Base-by-base conservation (phyloP, 2,797 vertebrate species). In the Anableps anableps region DNA sequence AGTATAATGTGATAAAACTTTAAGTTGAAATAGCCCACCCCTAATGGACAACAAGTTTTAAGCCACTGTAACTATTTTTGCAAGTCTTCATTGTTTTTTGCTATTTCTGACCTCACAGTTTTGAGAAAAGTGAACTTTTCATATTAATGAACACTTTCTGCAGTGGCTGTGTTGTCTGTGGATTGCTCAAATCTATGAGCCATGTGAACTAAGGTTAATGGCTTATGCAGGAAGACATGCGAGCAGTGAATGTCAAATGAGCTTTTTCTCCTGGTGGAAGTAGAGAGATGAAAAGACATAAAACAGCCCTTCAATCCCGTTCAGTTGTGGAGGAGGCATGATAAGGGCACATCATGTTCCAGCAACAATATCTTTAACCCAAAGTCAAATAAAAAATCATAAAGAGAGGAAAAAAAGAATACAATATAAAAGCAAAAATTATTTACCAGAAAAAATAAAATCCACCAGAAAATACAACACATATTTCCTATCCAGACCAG, bases 251-350 rank as follows among this genome's bases (percentile, higher is more conserved):
- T 77, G 86, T 87, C 86, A 87, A 78, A 80, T 70, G 34, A 72
- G 86, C 75, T 86, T 85, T 90, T 93, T 89, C 89, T 90, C 51
- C 34, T 41, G 23, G 23, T n/a, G n/a, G 53, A 75, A 80, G 83
- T 48, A 75, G 43, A 79, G 79, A 85, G 88, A 88, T 89, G 50
- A 76, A 66, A 72, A 71, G 13, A n/a, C 78, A 66, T 81, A 71
- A 77, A 41, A 80, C 48, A 19, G 36, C 50, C 64, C 38, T 75
- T 31, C 51, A 23, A n/a, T 34, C 29, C 29, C 58, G 41, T 58
- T 80, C 72, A 80, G 34, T 34, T 41, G 55, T 45, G 13, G 29
- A 78, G 51, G 81, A 74, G 62, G 17, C 74, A 74, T 82, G 81
- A 85, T 79, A 82, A 72, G 80, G 82, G 79, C 26, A 74, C 47